These are phyloP conservation scores for Tillus elongatus DNA, from an alignment of 2,888 invertebrate species.

Conservation along the genomic window DNA sequence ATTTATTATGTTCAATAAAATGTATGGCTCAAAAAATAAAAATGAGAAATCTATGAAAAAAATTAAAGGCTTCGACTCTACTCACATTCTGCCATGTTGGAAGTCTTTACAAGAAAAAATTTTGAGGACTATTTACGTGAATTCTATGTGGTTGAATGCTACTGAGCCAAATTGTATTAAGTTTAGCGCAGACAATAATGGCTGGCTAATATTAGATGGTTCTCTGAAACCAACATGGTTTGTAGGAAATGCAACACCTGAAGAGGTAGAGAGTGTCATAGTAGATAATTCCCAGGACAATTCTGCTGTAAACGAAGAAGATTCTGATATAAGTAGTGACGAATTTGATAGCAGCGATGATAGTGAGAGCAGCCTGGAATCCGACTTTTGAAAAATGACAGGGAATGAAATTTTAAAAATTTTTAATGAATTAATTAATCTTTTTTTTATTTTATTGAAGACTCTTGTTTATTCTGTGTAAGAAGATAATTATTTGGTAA, in stretches of 20 bases:
- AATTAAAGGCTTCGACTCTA: conserved; percentile 28
- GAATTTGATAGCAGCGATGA: background rate
- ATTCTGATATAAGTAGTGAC: conserved; percentile 1
- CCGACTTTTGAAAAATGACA: no score
- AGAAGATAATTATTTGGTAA: no score
- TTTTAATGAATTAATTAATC: no score
- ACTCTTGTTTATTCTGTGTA: no score
- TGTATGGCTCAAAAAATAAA: conserved; percentile 25
- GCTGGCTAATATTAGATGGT: conserved; percentile 7
- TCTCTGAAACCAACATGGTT: conserved; percentile 8
- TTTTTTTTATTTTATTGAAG: no score
- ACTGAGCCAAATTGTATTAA: conserved; percentile 22
- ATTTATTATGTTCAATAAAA: conserved; percentile 27
- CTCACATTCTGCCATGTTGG: conserved; percentile 26
- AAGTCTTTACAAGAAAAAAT: conserved; percentile 25
- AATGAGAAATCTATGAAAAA: conserved; percentile 27
- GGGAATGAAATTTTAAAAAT: no score
- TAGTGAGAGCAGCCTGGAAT: background rate
- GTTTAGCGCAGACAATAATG: conserved; percentile 15
- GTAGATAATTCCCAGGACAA: background rate
- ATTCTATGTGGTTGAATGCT: conserved; percentile 28
- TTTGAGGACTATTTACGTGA: conserved; percentile 26
- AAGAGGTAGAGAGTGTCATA: conserved; percentile 2
- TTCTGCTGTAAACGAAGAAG: background rate
- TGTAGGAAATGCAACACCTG: conserved; percentile 6